Percentiles rank a stretch among this genome's conserved stretches.
Conservation (phyloP, 1,140 invertebrate species). For the Nephotettix cincticeps region DNA sequence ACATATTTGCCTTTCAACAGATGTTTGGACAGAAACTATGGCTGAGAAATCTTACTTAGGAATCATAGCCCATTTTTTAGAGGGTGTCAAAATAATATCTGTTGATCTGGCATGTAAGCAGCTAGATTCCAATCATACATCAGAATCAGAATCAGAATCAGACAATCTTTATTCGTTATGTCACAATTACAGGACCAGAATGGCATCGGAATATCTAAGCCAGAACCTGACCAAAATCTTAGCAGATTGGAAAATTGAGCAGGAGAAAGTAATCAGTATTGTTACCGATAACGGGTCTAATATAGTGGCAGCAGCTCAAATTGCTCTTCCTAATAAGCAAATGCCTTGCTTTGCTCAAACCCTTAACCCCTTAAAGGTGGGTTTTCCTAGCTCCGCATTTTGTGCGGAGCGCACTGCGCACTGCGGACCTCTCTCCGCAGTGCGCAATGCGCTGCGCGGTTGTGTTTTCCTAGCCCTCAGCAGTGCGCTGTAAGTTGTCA, state of each 20-base stretch:
- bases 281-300: conserved; percentile 46
- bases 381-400: no score
- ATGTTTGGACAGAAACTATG: conserved; percentile 24
- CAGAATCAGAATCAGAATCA: no score
- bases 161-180: no score
- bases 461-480: no score
- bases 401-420: no score
- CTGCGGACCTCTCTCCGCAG: no score
- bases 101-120: conserved; percentile 28
- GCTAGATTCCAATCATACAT: conserved; percentile 37
- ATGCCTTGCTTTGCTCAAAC: conserved; percentile 32
- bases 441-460: no score
- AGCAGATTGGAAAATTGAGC: conserved; percentile 41
- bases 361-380: conserved; percentile 15
- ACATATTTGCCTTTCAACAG: background rate
- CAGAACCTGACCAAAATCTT: conserved; percentile 38
- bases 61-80: conserved; percentile 28
- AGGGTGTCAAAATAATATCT: background rate
- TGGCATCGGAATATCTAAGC: no score
- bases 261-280: conserved; percentile 43
- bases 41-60: conserved; percentile 2
- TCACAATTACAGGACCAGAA: no score
- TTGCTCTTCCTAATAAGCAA: background rate
- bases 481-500: no score
- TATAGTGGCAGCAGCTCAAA: conserved; percentile 39